These are phyloP conservation scores for Drosophila malerkotliana DNA, from an alignment of 1,140 invertebrate genomes.

Conservation along the genomic window DNA sequence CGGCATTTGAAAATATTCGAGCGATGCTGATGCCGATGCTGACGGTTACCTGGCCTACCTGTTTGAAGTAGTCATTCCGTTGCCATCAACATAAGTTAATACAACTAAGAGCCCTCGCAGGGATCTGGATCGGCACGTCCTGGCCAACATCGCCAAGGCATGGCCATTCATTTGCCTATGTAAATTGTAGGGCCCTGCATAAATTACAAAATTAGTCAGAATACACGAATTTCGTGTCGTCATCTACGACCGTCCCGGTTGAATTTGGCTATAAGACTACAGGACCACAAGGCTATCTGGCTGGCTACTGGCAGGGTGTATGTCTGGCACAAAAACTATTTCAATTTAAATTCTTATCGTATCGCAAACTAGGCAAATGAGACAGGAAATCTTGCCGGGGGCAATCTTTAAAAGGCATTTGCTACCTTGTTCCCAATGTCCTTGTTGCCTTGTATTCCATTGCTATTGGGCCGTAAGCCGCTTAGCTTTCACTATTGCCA, in stretches of 20 bases:
- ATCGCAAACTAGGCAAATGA: constrained; percentile 49
- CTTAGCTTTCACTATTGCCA: constrained; percentile 70
- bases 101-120: constrained; percentile 34
- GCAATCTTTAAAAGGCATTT: constrained; percentile 41
- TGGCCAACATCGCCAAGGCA: not conserved
- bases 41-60: constrained; percentile 14
- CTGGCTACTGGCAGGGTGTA: not conserved
- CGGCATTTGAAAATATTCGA: constrained; percentile 27
- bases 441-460: constrained; percentile 24
- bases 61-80: constrained; percentile 21
- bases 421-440: constrained; percentile 40
- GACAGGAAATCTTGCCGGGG: constrained; percentile 25
- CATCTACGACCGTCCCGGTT: constrained; percentile 4
- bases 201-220: constrained; percentile 66
- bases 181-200: constrained; percentile 53
- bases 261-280: no score
- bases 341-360: constrained; percentile 75
- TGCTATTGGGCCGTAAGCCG: constrained; percentile 57
- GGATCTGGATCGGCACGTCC: constrained; percentile 23
- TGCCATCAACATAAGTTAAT: constrained; percentile 47
- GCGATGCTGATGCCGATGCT: constrained; percentile 12
- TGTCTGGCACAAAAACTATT: constrained; percentile 60
- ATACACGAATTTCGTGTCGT: constrained; percentile 52
- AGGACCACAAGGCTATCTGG: not conserved
- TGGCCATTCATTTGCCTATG: constrained; percentile 55